A percentile compares a stretch with the other conserved stretches of the same genome.
These are phyloP conservation scores for Hemistola chrysoprasaria DNA, from an alignment of 2,888 invertebrate species.

Conservation along the genomic window DNA sequence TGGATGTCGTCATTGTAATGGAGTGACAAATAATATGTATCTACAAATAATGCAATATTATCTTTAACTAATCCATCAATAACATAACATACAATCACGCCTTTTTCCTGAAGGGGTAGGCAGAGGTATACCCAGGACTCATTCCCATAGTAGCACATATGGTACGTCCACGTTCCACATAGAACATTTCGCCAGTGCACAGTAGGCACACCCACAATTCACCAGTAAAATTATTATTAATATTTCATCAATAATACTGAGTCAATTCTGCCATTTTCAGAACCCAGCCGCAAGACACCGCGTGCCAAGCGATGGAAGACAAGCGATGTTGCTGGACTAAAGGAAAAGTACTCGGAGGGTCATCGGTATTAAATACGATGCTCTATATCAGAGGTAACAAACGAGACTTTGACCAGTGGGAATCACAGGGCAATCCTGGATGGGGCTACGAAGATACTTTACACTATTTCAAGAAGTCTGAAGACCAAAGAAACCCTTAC, in stretches of 20 bases:
- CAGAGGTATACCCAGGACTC: no score
- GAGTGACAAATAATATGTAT: neutral
- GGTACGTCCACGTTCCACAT: no score
- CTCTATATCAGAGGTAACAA: constrained; percentile 94
- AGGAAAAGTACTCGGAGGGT: constrained; percentile 94
- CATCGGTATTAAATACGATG: constrained; percentile 95
- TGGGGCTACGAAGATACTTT: constrained; percentile 93
- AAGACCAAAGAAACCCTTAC: constrained; percentile 95
- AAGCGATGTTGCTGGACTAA: constrained; percentile 94
- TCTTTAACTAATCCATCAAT: no score
- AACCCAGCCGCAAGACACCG: constrained; percentile 91
- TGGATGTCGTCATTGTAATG: neutral
- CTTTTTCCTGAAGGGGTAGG: no score
- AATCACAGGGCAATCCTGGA: constrained; percentile 90
- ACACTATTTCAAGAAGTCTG: constrained; percentile 92
- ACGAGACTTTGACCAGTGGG: constrained; percentile 94
- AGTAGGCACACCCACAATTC: no score
- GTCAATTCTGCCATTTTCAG: no score
- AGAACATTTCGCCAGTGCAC: no score
- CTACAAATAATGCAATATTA: neutral
- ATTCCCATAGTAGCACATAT: no score
- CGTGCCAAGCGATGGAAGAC: constrained; percentile 93
- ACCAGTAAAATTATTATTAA: no score
- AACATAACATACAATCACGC: no score
- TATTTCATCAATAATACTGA: no score